These are phyloP conservation scores for Microcebus murinus DNA, from an alignment of 2,113 vertebrate genomes.

Conservation along the genomic window DNA sequence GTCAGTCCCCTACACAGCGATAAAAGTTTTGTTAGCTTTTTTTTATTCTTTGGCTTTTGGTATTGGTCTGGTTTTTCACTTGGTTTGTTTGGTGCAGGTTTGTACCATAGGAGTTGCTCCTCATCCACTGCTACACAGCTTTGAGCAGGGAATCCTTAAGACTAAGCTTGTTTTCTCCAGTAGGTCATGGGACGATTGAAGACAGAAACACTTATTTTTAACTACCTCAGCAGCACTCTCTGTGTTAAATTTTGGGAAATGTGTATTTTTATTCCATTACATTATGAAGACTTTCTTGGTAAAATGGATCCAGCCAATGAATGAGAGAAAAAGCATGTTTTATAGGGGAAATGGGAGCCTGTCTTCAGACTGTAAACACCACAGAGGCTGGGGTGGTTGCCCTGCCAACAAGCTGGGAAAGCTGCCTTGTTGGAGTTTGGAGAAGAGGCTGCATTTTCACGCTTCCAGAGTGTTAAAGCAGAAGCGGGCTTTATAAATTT, in stretches of 20 bases:
- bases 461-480: neutral
- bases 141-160: neutral
- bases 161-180: neutral
- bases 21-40: neutral
- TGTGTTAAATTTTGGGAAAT: neutral
- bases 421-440: neutral
- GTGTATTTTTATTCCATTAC: neutral
- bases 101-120: neutral
- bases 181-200: neutral
- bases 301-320: neutral
- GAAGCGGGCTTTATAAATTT: neutral
- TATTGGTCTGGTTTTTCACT: neutral
- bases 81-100: neutral
- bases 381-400: neutral
- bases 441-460: neutral
- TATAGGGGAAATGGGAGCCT: neutral
- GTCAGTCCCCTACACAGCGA: neutral
- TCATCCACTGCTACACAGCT: accelerated
- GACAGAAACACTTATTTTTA: neutral
- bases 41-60: neutral
- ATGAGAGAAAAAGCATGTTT: neutral
- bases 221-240: neutral
- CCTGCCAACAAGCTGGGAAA: neutral
- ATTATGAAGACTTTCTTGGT: neutral
- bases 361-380: neutral